Evolutionary conservation across 2,888 invertebrate species (phyloP), one percentile per base, ranked within the genome.

Genomic region (Sthenelais limicola): DNA sequence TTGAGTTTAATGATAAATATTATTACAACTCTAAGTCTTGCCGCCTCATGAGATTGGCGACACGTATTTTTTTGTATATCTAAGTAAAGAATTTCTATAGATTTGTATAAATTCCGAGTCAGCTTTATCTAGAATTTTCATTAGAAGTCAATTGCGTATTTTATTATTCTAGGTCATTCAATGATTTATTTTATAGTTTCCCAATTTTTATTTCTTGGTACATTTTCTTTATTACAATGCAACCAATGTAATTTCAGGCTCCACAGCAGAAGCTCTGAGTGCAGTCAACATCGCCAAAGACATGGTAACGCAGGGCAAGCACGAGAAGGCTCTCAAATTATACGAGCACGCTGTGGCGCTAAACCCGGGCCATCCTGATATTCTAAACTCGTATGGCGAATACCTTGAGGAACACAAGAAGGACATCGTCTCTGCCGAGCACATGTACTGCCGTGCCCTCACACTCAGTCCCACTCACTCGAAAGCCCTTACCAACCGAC

Each of bases 301-400:
- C 78, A 94, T 96, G 92, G 93, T 93, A 83, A 90, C 91, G 68
- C 89, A 91, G 48, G 95, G 95, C 3, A 97, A 96, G 86, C 89
- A 91, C 69, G 93, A 94, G 70, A 96, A 96, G 88, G 96, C 97
- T 0, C 89, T 80, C 62, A 86, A 85, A 75, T 82, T 90, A 9
- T 88, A 88, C 72, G 83, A 96, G 88, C 97, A 98, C 88, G 97
- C 97, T 0, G 91, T 94, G 73, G 94, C 95, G 0, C 89, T 98
- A 49, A 94, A 96, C 18, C 98, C 98, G 0, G 92, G 93, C 81
- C 94, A 98, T 89, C 94, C 97, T 0, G 97, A 98, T 83, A 92
- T 98, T 62, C 89, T 98, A 9, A 94, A 94, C 77, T 93, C 94
- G 82, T 98, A 94, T 85, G 98, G 98, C 15, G 96, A 97, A 87